Evolutionary conservation across 1,140 invertebrate genomes (phyloP).

Genomic region (Argopecten irradians): DNA sequence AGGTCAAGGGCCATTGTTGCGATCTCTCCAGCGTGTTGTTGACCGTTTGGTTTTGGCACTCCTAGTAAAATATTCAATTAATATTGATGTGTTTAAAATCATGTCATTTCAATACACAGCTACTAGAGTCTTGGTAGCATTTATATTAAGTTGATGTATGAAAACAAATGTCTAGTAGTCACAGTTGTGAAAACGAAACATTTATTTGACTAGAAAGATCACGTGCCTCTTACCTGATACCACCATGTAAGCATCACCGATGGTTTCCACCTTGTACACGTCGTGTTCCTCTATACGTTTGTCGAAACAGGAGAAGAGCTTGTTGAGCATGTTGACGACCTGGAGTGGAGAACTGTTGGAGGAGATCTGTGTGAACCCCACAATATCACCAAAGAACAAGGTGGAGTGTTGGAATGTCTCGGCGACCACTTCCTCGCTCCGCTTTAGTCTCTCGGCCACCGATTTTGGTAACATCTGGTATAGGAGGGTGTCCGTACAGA

Average conservation of each 20-base stretch:
- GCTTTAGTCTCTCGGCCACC: not conserved
- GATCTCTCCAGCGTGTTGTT: conserved; percentile 87
- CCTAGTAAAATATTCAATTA: conserved; percentile 79
- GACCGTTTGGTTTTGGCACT: conserved; percentile 85
- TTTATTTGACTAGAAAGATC: not conserved
- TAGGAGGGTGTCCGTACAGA: not conserved
- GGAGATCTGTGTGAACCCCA: conserved; percentile 38
- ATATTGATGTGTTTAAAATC: too few relatives aligned
- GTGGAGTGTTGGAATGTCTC: not conserved
- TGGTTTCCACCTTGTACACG: conserved; percentile 95
- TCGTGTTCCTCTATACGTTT: conserved; percentile 92
- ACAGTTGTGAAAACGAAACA: not conserved
- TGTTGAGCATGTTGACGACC: conserved; percentile 76
- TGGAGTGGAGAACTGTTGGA: conserved; percentile 82
- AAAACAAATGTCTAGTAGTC: too few relatives aligned
- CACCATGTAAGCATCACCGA: conserved; percentile 96
- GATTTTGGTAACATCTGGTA: not conserved
- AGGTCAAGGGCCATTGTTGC: conserved; percentile 94
- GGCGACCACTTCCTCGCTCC: not conserved
- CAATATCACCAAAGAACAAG: conserved; percentile 57
- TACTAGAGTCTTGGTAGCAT: too few relatives aligned
- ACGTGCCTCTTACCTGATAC: conserved; percentile 81
- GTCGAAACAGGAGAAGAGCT: conserved; percentile 91
- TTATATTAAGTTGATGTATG: too few relatives aligned
- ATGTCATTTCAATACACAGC: too few relatives aligned